Conservation (phyloP, 1,140 invertebrate species). For the Hypothenemus hampei region DNA sequence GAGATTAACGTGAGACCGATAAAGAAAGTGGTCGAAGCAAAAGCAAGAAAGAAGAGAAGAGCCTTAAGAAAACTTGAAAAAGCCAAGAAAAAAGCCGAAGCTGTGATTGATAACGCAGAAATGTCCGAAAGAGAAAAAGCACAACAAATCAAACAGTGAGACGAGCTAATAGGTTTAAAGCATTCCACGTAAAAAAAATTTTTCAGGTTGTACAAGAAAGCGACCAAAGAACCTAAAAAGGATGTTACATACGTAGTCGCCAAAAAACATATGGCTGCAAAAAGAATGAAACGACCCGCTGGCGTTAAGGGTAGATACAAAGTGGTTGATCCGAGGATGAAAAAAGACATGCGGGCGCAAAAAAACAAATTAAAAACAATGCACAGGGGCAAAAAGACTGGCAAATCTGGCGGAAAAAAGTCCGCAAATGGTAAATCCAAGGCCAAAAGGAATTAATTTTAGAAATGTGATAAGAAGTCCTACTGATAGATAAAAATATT, state of each 20-base stretch:
- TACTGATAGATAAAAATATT: too few species aligned
- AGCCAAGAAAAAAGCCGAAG: constrained; percentile 93
- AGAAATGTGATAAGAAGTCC: too few species aligned
- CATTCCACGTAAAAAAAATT: too few species aligned
- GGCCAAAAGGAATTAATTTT: too few species aligned
- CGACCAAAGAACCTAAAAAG: constrained; percentile 75
- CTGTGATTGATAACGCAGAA: constrained; percentile 83
- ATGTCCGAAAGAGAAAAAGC: constrained; percentile 88
- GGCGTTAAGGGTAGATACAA: constrained; percentile 91
- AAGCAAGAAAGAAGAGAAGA: constrained; percentile 92
- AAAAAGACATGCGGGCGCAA: constrained; percentile 79
- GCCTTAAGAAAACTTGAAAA: constrained; percentile 81
- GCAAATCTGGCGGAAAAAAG: constrained; percentile 22
- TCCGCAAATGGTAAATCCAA: background rate
- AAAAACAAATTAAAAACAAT: constrained; percentile 60
- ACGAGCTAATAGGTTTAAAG: too few species aligned
- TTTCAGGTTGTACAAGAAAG: constrained; percentile 89
- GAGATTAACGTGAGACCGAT: constrained; percentile 92
- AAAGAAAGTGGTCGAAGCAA: constrained; percentile 98
- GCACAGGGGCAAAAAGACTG: constrained; percentile 32
- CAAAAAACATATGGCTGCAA: constrained; percentile 80
- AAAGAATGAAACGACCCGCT: constrained; percentile 68
- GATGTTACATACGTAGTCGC: constrained; percentile 92
- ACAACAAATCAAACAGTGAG: constrained; percentile 83
- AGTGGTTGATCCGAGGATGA: constrained; percentile 92